Evolutionary conservation across 2,888 invertebrate species (phyloP).

Genomic region (Phalangium opilio): DNA sequence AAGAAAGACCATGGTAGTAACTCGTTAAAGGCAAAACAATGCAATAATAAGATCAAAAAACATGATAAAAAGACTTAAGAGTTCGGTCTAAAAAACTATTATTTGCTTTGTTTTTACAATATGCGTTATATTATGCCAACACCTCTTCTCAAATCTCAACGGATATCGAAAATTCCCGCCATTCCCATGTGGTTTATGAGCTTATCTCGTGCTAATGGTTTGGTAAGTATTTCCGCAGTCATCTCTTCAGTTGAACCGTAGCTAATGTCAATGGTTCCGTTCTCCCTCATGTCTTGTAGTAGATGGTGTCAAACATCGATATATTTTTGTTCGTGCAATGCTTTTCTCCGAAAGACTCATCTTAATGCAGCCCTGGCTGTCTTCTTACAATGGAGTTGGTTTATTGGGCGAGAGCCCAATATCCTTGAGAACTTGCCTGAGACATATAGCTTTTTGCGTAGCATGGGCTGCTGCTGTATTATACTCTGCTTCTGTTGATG

Average conservation of each 20-base stretch:
- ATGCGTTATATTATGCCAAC: too few relatives aligned
- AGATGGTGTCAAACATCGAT: constrained; percentile 4
- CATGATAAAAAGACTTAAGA: too few relatives aligned
- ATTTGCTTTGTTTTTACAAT: too few relatives aligned
- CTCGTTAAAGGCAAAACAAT: too few relatives aligned
- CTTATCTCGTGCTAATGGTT: background rate
- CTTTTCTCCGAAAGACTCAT: background rate
- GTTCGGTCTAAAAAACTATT: too few relatives aligned
- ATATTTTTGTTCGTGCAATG: constrained; percentile 3
- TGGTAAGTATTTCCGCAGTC: constrained; percentile 5
- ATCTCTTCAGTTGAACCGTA: constrained; percentile 2
- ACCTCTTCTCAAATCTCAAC: too few relatives aligned
- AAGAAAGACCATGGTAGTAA: too few relatives aligned
- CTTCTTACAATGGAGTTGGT: background rate
- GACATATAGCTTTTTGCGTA: constrained; percentile 12
- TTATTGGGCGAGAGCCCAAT: background rate
- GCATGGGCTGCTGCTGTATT: constrained; percentile 17
- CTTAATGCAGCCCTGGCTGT: background rate
- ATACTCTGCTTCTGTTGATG: constrained; percentile 20
- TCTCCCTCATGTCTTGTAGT: background rate
- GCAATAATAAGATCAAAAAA: too few relatives aligned
- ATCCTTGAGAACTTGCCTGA: constrained; percentile 6
- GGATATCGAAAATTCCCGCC: too few relatives aligned
- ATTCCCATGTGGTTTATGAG: too few relatives aligned
- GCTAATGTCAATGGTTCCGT: background rate